Conservation (phyloP, 2,797 vertebrate species). For the Diglossa cyanea region DNA sequence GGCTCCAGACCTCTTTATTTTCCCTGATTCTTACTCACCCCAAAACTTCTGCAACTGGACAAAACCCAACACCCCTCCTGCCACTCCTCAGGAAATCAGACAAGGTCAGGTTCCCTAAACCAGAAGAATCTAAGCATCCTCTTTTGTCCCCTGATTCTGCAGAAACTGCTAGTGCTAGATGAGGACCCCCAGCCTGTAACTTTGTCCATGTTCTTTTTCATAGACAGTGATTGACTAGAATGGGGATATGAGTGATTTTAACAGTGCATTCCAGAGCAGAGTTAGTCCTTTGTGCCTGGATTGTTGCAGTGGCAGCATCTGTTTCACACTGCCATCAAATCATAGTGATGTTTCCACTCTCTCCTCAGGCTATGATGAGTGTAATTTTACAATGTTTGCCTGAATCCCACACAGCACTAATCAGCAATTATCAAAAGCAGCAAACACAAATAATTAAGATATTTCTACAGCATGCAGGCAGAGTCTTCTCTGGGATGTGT, state of each 20-base stretch:
- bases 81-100: neutral
- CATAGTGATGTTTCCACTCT: neutral
- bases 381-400: constrained; percentile 21
- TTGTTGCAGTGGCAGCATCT: neutral
- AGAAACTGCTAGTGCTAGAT: neutral
- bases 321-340: neutral
- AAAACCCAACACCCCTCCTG: neutral
- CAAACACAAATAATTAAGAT: constrained; percentile 50
- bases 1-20: neutral
- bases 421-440: constrained; percentile 37
- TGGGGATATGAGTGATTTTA: neutral
- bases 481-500: neutral
- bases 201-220: neutral
- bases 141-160: neutral
- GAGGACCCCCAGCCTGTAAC: neutral
- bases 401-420: constrained; percentile 31
- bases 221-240: neutral
- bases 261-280: neutral
- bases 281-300: neutral
- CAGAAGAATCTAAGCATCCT: neutral
- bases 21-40: neutral
- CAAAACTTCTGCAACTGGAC: neutral
- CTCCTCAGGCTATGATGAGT: constrained; percentile 19
- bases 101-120: neutral
- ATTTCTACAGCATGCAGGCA: neutral